Percentiles rank a stretch among this genome's conserved stretches.
These are phyloP conservation scores for Kryptolebias ocellatus DNA, from an alignment of 2,797 vertebrate species.

Conservation along the genomic window DNA sequence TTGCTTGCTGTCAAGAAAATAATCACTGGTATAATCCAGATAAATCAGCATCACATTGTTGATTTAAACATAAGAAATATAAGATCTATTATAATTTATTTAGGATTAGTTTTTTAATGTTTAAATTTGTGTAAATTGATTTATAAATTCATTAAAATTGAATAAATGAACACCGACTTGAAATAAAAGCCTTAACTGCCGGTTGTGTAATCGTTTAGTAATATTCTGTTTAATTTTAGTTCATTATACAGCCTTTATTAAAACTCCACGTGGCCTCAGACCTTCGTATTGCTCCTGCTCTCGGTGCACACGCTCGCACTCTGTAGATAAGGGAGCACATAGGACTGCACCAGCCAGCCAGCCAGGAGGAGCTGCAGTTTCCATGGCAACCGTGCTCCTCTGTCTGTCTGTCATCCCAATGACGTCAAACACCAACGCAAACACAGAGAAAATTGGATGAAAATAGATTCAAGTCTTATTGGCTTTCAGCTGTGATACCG, in stretches of 20 bases:
- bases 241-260: slow-evolving; percentile 3
- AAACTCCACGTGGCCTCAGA: slow-evolving; percentile 12
- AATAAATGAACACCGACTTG: background rate
- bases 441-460: slow-evolving; percentile 66
- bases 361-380: slow-evolving; percentile 75
- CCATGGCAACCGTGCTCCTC: slow-evolving; percentile 78
- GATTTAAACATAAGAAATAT: background rate
- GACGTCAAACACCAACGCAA: slow-evolving; percentile 80
- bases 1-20: background rate
- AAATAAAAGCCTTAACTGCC: background rate
- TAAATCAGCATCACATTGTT: background rate
- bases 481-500: slow-evolving; percentile 41
- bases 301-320: slow-evolving; percentile 13
- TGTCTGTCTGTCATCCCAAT: slow-evolving; percentile 70
- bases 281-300: slow-evolving; percentile 23
- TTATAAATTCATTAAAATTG: background rate
- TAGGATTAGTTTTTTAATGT: background rate
- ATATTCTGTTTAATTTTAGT: slow-evolving; percentile 21
- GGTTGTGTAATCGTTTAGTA: background rate
- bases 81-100: background rate
- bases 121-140: background rate
- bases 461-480: slow-evolving; percentile 76
- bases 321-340: slow-evolving; percentile 43
- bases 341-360: slow-evolving; percentile 41
- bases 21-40: background rate